Percentiles rank a stretch among this genome's conserved stretches.
Conservation (phyloP, 2,888 invertebrate species). For the Sesia bembeciformis region DNA sequence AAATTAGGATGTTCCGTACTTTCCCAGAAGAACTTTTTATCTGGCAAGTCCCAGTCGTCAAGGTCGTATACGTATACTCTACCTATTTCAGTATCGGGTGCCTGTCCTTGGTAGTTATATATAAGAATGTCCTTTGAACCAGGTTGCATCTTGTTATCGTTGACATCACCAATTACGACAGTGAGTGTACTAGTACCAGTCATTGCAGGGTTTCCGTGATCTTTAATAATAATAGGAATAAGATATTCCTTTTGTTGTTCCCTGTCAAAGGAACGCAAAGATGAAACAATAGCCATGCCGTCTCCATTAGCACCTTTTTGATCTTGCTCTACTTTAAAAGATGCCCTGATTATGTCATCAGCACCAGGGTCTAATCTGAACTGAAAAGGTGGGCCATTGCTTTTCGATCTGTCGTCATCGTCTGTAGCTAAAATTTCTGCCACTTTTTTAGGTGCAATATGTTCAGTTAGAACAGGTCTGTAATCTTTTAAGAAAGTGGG, state of each 20-base stretch:
- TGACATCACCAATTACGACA: constrained; percentile 97
- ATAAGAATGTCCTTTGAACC: constrained; percentile 98
- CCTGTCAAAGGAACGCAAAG: constrained; percentile 92
- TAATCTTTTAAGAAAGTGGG: constrained; percentile 95
- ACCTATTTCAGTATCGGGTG: constrained; percentile 93
- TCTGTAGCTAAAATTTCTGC: constrained; percentile 95
- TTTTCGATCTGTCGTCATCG: constrained; percentile 94
- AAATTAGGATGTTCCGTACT: constrained; percentile 89
- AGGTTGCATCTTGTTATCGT: constrained; percentile 99
- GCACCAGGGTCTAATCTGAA: constrained; percentile 95
- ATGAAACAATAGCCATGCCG: constrained; percentile 98
- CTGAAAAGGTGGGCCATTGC: constrained; percentile 97
- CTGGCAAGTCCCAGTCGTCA: constrained; percentile 98
- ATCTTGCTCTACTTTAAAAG: constrained; percentile 97
- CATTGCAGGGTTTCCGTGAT: constrained; percentile 97
- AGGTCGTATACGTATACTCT: constrained; percentile 97
- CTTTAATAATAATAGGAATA: constrained; percentile 97
- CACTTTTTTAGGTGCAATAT: constrained; percentile 92
- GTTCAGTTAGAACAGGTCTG: constrained; percentile 93
- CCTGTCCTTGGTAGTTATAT: constrained; percentile 95
- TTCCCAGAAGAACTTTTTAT: constrained; percentile 98
- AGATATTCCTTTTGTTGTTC: constrained; percentile 97
- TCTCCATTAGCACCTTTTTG: constrained; percentile 98
- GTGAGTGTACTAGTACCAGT: constrained; percentile 96
- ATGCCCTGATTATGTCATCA: constrained; percentile 93